A percentile compares a stretch with the other conserved stretches of the same genome.
These are phyloP conservation scores for Eulemur mongoz DNA, from an alignment of 2,797 vertebrate species.

Conservation along the genomic window DNA sequence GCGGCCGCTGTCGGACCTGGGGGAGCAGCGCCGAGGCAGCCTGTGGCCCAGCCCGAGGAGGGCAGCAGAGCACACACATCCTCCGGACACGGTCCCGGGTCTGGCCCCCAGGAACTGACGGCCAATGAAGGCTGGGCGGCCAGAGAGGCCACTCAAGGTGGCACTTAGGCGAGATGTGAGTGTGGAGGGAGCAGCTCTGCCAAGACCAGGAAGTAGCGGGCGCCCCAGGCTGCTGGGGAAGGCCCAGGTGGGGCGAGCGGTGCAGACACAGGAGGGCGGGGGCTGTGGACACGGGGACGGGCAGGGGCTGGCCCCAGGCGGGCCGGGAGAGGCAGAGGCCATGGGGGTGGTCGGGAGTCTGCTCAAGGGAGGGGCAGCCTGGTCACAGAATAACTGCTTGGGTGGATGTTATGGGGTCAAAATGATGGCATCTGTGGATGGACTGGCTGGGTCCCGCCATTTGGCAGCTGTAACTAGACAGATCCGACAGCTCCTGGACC, in stretches of 20 bases:
- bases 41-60: background rate
- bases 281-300: background rate
- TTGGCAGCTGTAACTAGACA: background rate
- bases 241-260: background rate
- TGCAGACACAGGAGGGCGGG: background rate
- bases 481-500: background rate
- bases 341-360: background rate
- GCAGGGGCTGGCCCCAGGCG: background rate
- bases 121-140: background rate
- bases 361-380: fast-evolving
- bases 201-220: background rate
- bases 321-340: background rate
- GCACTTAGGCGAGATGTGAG: background rate
- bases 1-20: background rate
- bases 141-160: background rate
- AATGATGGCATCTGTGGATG: too few species aligned
- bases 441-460: background rate
- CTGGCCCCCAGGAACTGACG: fast-evolving
- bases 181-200: fast-evolving
- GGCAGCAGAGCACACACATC: too few species aligned
- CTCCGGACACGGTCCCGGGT: fast-evolving
- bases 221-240: background rate
- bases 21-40: background rate
- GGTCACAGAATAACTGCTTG: background rate
- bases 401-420: background rate